Conservation (phyloP, 2,888 invertebrate genomes). For the Polyploca ridens region DNA sequence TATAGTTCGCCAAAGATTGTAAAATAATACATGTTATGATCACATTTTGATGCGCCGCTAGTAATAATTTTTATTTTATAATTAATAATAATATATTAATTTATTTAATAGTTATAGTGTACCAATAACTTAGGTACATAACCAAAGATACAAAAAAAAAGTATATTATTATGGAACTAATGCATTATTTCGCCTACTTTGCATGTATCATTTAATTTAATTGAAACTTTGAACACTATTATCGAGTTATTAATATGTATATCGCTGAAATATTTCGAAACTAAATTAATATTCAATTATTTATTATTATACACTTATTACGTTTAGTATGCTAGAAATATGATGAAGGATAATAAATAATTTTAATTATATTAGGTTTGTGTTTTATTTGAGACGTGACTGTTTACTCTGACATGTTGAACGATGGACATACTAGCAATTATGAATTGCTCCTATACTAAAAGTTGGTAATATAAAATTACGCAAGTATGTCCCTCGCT, state of each 20-base stretch:
- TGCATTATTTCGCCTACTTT: slow-evolving; percentile 81
- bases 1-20: slow-evolving; percentile 81
- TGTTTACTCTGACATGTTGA: too few relatives aligned
- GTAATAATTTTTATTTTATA: slow-evolving; percentile 59
- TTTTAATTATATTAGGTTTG: slow-evolving; percentile 83
- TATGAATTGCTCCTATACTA: too few relatives aligned
- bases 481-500: too few relatives aligned
- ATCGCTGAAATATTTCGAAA: slow-evolving; percentile 82
- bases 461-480: too few relatives aligned
- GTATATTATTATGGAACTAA: slow-evolving; percentile 66
- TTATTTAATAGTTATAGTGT: slow-evolving; percentile 46
- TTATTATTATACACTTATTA: slow-evolving; percentile 85
- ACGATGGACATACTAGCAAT: too few relatives aligned
- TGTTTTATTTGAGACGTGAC: slow-evolving; percentile 61
- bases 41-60: slow-evolving; percentile 72
- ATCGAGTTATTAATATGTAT: slow-evolving; percentile 79
- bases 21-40: slow-evolving; percentile 72
- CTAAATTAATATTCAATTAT: slow-evolving; percentile 85
- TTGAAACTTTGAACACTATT: slow-evolving; percentile 68
- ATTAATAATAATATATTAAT: slow-evolving; percentile 48
- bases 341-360: slow-evolving; percentile 86
- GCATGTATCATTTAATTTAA: slow-evolving; percentile 73
- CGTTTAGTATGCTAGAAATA: slow-evolving; percentile 86
- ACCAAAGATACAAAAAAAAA: slow-evolving; percentile 38
- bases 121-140: slow-evolving; percentile 59